A percentile compares a stretch with the other conserved stretches of the same genome.
Evolutionary conservation across 2,797 vertebrate genomes (phyloP).

Genomic region (Tokudaia tokunoshimensis): DNA sequence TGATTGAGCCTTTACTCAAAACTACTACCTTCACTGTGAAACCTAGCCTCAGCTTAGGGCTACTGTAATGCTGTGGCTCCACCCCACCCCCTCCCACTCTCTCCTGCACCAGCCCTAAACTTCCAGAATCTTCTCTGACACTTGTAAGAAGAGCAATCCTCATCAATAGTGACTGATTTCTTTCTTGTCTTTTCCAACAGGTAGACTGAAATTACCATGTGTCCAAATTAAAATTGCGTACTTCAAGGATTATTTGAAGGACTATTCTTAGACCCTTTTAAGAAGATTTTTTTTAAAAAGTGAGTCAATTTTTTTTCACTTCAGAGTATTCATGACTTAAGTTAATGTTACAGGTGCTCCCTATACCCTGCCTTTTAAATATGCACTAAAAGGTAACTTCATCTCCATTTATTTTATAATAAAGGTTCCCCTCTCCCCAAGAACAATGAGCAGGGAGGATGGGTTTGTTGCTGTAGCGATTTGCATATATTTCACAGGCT

Average conservation of each 20-base stretch:
- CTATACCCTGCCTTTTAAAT: constrained; percentile 63
- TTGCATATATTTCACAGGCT: constrained; percentile 37
- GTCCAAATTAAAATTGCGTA: constrained; percentile 83
- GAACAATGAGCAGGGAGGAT: constrained; percentile 58
- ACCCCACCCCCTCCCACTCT: accelerated
- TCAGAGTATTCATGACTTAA: constrained; percentile 79
- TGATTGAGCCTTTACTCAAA: neutral
- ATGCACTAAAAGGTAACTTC: constrained; percentile 73
- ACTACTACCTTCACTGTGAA: neutral
- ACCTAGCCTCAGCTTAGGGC: neutral
- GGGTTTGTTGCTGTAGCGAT: constrained; percentile 7
- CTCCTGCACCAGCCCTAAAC: neutral
- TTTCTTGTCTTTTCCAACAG: constrained; percentile 86
- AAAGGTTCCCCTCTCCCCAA: neutral
- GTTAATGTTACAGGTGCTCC: constrained; percentile 73
- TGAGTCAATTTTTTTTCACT: constrained; percentile 80
- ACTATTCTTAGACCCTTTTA: constrained; percentile 89
- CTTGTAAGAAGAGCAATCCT: constrained; percentile 65
- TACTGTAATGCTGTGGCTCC: neutral
- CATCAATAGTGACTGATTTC: constrained; percentile 68
- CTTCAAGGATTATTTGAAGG: constrained; percentile 88
- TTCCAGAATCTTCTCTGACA: constrained; percentile 25
- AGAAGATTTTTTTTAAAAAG: constrained; percentile 86
- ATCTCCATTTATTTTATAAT: constrained; percentile 71
- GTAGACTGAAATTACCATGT: constrained; percentile 88